phyloP scores from a whole-genome alignment of 2,888 invertebrate genomes.

The Rotaria sp. region DNA sequence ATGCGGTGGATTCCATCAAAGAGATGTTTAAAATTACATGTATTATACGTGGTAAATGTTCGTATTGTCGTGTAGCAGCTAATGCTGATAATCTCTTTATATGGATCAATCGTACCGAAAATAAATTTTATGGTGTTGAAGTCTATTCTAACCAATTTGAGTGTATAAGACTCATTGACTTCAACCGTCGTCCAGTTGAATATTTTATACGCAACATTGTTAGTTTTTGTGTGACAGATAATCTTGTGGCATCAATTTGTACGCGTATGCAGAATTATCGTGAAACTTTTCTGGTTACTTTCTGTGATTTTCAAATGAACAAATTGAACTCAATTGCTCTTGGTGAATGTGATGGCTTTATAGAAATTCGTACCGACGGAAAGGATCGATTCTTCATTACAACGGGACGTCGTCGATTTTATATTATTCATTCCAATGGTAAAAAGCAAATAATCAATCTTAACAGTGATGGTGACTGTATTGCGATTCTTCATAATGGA shows the following conservation, averaged over 20 bases:
- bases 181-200: neutral
- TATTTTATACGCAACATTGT: neutral
- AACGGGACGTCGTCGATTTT: neutral
- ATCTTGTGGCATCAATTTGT: neutral
- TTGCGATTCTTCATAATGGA: neutral
- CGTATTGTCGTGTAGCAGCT: neutral
- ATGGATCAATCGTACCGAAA: neutral
- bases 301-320: neutral
- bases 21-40: neutral
- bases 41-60: neutral
- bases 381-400: neutral
- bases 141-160: neutral
- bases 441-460: neutral
- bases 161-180: neutral
- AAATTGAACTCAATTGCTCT: neutral
- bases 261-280: neutral
- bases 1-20: neutral
- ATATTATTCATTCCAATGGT: neutral
- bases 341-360: neutral
- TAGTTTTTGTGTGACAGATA: neutral
- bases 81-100: neutral
- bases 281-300: neutral
- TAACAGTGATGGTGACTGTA: neutral
- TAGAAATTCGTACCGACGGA: neutral
- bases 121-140: neutral